Evolutionary conservation across 2,888 invertebrate species (phyloP), one percentile per base, ranked within the genome.

Genomic region (Drosophila picticornis): DNA sequence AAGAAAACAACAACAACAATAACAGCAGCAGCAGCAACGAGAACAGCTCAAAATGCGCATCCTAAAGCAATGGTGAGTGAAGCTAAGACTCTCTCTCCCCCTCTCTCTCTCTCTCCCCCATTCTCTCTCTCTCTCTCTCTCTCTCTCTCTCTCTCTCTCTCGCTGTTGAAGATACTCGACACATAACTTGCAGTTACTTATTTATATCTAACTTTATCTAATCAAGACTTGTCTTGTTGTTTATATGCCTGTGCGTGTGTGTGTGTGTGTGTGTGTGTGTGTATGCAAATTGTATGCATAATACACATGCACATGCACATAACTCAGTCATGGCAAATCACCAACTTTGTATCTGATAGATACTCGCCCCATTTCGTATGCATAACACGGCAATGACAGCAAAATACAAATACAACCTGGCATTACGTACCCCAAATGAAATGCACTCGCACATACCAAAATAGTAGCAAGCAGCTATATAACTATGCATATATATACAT

Each of bases 31-130:
- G 56, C 50, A 31, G 36, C 31, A 75, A 43, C 50, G 52, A 72
- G 58, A 55, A 32, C 48, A 57, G 60, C 53, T 50, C 66, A 79
- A 84, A 78, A 92, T 92, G 92, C 89, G 92, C 81, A 92, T 92
- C 68, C 75, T 92, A 29, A 92, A 92, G 81, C 89, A 91, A 82
- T 92, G 92, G 92, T 92, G 87, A 91, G 90, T 84, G 38, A 57
- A 31, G 13, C 11, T 10, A 16, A 16, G 29, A 16, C n/a, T n/a
- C 9, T n/a, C 56, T 29, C 55, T 55, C 46, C 6, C 11, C 5
- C n/a, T 9, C 2, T 19, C 22, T 9, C 25, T 34, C 55, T 19
- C 19, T 6, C 38, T 29, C 38, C 29, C 7, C 19, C 10, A 11
- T 19, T 11, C 38, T 38, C 50, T 10, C 4, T 5, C 48, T 4